Evolutionary conservation across 2,888 invertebrate genomes (phyloP), one percentile per base, ranked within the genome.

Genomic region (Flexamia atlantica): DNA sequence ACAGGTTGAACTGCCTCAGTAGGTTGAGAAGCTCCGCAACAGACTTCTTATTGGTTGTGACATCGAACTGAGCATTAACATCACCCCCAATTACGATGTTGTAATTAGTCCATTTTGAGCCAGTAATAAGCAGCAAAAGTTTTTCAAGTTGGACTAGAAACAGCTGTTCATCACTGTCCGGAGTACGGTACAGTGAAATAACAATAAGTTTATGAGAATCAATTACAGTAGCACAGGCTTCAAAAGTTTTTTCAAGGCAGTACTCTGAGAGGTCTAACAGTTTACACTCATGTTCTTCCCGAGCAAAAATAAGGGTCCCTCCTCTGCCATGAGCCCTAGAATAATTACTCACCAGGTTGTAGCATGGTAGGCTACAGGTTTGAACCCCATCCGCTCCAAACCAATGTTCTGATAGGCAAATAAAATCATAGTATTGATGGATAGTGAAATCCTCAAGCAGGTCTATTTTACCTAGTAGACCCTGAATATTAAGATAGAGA

Each of bases 21-120:
- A 60, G 60, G 60, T 60, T 60, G 14, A 60, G n/a, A n/a, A n/a
- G 60, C 14, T 60, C 60, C 3, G 3, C n/a, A 17, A 23, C 60
- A 1, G 60, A 60, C 23, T 5, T 28, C 53, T 28, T 60, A 9
- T 23, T 20, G 3, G 60, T 23, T 2, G 14, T 60, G 1, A 60
- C 60, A 20, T 60, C 60, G n/a, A 60, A 60, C 25, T 60, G 25
- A 3, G 60, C 60, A 23, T 60, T 60, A 2, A 60, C 12, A 60
- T 60, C 60, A 9, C 60, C 60, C 9, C 60, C 60, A 10, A 60
- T 28, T 3, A 23, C 10, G 28, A 60, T 60, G 2, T 60, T n/a
- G 14, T 10, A 28, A 12, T 60, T n/a, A n/a, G n/a, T n/a, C n/a
- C n/a, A n/a, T n/a, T 60, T n/a, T 2, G n/a, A 4, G 3, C 14